phyloP scores from a whole-genome alignment of 2,113 vertebrate genomes.

The Raphicerus campestris region DNA sequence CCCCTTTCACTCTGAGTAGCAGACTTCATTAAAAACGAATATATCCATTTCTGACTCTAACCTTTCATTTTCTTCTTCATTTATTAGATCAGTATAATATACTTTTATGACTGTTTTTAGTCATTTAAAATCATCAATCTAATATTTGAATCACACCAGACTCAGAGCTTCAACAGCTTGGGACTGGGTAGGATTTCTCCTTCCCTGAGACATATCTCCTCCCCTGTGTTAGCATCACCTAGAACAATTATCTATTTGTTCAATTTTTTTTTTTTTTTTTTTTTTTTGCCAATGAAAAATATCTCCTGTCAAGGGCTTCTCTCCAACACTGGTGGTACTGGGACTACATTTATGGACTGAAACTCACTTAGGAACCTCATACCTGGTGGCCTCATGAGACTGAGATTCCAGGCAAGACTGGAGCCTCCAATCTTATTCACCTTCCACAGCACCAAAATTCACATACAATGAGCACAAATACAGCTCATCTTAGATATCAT shows the following conservation, averaged over 20 bases:
- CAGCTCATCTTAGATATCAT: neutral
- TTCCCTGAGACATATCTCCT: neutral
- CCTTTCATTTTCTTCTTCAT: neutral
- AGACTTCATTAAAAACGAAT: neutral
- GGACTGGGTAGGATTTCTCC: accelerated
- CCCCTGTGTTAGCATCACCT: neutral
- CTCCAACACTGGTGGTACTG: neutral
- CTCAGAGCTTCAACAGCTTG: neutral
- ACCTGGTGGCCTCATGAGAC: neutral
- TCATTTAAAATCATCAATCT: neutral
- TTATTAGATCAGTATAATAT: neutral
- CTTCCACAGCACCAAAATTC: neutral
- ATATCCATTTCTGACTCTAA: neutral
- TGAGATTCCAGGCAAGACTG: neutral
- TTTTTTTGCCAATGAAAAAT: too few species aligned
- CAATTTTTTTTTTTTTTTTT: neutral
- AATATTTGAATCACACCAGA: neutral
- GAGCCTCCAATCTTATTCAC: neutral
- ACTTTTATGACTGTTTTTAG: neutral
- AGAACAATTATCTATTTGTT: neutral
- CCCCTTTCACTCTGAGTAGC: neutral
- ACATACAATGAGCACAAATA: neutral
- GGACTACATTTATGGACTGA: neutral
- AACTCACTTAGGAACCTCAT: neutral
- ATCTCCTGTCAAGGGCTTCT: neutral